Evolutionary conservation across 92 coral and sea anemone species (phyloP), one percentile per base, ranked within the genome.

Genomic region (Actinostola sp.): DNA sequence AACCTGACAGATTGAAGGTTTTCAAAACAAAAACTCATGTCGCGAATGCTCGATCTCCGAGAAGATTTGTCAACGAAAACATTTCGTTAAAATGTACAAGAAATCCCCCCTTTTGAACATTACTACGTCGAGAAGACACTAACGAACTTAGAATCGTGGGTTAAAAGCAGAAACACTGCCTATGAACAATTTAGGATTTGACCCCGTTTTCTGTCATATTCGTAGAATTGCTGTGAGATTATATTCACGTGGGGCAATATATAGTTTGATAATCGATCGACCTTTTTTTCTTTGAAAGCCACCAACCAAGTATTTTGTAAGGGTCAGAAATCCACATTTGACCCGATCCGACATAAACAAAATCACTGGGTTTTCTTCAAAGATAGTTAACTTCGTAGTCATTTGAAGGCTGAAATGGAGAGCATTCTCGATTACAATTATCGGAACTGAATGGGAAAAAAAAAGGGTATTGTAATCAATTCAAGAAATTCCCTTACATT

Each of bases 1-100:
- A 36, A 39, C 8, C 24, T 52, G 72, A 66, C 72, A 66, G 56
- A 66, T 66, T 51, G 74, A 68, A 31, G 60, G 20, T 24, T 53
- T 66, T 26, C 42, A 24, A 66, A 68, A 68, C 21, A 32, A 51
- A 35, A 35, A 28, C 72, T 27, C 58, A 30, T n/a, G 20, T 48
- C 12, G 52, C 26, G n/a, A 2, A 2, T 33, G 48, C 20, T 59
- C 43, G 30, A 19, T 39, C 49, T 65, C 43, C 26, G 71, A 44
- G 23, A 25, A 65, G 23, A 24, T n/a, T n/a, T n/a, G n/a, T n/a
- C n/a, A 10, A 49, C 10, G 24, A 7, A 20, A 11, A 8, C 6
- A 49, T 49, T 20, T 49, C 56, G 14, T 49, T 11, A 49, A 49
- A 49, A 49, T 49, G n/a, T 49, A 21, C 56, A 5, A 49, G 56